Evolutionary conservation across 2,113 vertebrate genomes (phyloP).

Genomic region (Vombatus ursinus): DNA sequence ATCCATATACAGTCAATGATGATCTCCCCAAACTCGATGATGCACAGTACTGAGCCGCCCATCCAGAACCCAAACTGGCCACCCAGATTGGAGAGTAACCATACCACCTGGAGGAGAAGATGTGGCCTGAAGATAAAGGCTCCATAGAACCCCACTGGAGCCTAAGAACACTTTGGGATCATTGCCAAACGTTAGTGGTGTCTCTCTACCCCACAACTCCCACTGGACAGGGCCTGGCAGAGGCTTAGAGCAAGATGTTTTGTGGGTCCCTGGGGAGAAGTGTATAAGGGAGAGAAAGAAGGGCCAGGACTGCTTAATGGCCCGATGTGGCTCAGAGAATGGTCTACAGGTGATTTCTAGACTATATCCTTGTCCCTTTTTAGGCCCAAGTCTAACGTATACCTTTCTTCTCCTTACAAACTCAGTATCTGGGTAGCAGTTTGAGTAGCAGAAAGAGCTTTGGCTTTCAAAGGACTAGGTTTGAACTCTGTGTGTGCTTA

Average conservation of each 20-base stretch:
- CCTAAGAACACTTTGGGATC: too few relatives aligned
- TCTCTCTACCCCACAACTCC: neutral
- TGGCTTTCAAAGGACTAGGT: neutral
- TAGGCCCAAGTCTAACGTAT: neutral
- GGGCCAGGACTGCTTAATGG: neutral
- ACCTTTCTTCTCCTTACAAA: neutral
- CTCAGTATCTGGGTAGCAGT: neutral
- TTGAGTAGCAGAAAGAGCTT: neutral
- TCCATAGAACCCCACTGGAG: neutral
- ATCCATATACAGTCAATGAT: conserved; percentile 89
- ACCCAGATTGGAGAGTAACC: conserved; percentile 87
- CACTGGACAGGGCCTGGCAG: neutral
- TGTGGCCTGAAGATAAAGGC: neutral
- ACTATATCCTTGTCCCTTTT: neutral
- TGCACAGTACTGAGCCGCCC: conserved; percentile 89
- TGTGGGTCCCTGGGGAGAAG: neutral
- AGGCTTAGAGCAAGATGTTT: neutral
- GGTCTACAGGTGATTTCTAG: neutral
- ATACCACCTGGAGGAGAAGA: conserved; percentile 82
- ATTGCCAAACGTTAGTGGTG: neutral
- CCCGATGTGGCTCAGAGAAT: neutral
- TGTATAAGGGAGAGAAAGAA: neutral
- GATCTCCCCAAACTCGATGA: conserved; percentile 88
- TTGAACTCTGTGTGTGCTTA: neutral
- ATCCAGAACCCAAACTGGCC: conserved; percentile 92